These are phyloP conservation scores for Trichogramma dendrolimi DNA, from an alignment of 2,888 invertebrate genomes.

Conservation along the genomic window DNA sequence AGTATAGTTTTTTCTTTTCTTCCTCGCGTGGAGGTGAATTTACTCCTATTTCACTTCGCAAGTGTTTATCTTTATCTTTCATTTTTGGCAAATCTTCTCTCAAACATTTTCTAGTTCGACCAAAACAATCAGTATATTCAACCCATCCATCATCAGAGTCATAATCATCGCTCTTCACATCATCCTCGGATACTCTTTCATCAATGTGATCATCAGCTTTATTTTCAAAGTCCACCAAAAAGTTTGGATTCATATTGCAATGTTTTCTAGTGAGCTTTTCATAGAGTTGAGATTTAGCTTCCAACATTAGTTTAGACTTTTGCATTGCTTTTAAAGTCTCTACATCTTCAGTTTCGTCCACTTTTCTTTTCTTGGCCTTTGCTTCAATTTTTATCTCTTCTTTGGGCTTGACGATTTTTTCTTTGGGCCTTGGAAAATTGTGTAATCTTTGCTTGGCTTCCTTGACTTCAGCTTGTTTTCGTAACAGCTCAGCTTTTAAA, in stretches of 20 bases:
- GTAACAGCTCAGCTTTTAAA: slow-evolving; percentile 82
- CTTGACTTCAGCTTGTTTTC: slow-evolving; percentile 79
- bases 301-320: slow-evolving; percentile 51
- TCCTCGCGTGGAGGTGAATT: slow-evolving; percentile 19
- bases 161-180: slow-evolving; percentile 33
- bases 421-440: slow-evolving; percentile 45
- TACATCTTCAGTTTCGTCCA: slow-evolving; percentile 36
- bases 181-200: slow-evolving; percentile 34
- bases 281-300: slow-evolving; percentile 47
- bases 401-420: slow-evolving; percentile 34
- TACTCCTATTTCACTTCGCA: slow-evolving; percentile 39
- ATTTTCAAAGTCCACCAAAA: slow-evolving; percentile 46
- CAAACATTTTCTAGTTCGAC: slow-evolving; percentile 79
- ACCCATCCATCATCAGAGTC: slow-evolving; percentile 63
- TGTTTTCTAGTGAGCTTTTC: slow-evolving; percentile 41
- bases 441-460: slow-evolving; percentile 62
- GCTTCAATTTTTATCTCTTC: slow-evolving; percentile 37
- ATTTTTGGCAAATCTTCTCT: slow-evolving; percentile 71
- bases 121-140: slow-evolving; percentile 84
- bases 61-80: slow-evolving; percentile 60
- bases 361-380: slow-evolving; percentile 32
- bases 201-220: slow-evolving; percentile 39
- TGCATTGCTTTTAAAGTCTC: slow-evolving; percentile 41
- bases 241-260: slow-evolving; percentile 39
- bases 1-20: slow-evolving; percentile 7